Percentiles rank a stretch among this genome's conserved stretches.
Evolutionary conservation across 2,888 invertebrate genomes (phyloP).

Genomic region (Melinopterus prodromus): DNA sequence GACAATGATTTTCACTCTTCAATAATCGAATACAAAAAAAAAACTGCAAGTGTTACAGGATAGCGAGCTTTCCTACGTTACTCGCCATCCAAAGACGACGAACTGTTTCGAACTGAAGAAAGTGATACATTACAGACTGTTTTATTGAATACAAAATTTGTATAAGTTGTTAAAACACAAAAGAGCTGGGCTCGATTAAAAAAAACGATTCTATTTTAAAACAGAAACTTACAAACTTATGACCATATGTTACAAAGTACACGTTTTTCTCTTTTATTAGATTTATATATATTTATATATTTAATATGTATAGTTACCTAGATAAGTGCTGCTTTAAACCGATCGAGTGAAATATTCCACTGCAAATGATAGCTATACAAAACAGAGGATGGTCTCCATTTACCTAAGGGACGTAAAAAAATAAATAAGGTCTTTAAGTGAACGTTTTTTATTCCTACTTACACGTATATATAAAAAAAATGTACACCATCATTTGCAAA

Average conservation of each 20-base stretch:
- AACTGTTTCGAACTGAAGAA: constrained; percentile 12
- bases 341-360: constrained; percentile 35
- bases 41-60: constrained; percentile 24
- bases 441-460: constrained; percentile 20
- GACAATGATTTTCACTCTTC: constrained; percentile 9
- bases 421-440: constrained; percentile 6
- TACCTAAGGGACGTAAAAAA: constrained; percentile 11
- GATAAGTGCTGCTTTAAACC: constrained; percentile 35
- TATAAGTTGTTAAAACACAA: constrained; percentile 52
- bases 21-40: constrained; percentile 23
- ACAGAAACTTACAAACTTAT: constrained; percentile 48
- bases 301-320: constrained; percentile 45
- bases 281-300: constrained; percentile 27
- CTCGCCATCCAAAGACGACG: not conserved
- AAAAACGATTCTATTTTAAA: constrained; percentile 53
- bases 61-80: not conserved
- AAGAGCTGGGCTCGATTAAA: constrained; percentile 43
- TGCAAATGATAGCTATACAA: not conserved
- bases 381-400: not conserved
- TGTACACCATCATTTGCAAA: constrained; percentile 5
- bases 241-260: constrained; percentile 59
- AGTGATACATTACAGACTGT: constrained; percentile 19
- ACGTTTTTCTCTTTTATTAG: constrained; percentile 38
- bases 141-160: constrained; percentile 25
- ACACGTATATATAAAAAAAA: not conserved